These are phyloP conservation scores for Lemur catta DNA, from an alignment of 2,797 vertebrate species.

Conservation along the genomic window DNA sequence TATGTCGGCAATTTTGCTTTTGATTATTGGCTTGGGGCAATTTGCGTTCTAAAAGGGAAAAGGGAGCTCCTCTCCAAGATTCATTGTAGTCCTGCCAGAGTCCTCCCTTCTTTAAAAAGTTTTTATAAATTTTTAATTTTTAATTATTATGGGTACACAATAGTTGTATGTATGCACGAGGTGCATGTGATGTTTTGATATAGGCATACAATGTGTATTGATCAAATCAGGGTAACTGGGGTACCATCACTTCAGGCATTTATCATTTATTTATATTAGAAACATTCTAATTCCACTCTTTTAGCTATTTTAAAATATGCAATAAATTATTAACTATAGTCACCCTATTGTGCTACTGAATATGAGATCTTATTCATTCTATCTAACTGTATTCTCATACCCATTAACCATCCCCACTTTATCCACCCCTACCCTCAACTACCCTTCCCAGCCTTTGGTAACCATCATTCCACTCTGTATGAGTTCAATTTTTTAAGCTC, in stretches of 20 bases:
- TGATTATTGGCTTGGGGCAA: constrained; percentile 29
- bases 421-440: not conserved
- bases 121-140: not conserved
- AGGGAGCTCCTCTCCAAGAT: not conserved
- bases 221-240: not conserved
- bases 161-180: not conserved
- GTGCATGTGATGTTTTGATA: not conserved
- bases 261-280: not conserved
- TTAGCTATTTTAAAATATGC: not conserved
- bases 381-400: not conserved
- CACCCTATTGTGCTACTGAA: not conserved
- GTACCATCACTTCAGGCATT: not conserved
- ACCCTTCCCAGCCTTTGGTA: not conserved
- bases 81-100: too few relatives aligned
- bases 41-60: not conserved
- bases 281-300: not conserved
- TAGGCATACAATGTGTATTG: not conserved
- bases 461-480: not conserved
- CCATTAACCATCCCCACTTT: not conserved
- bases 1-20: constrained; percentile 75
- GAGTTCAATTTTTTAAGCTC: not conserved
- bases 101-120: not conserved
- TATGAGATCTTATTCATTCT: not conserved
- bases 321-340: not conserved
- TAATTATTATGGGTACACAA: not conserved